Evolutionary conservation across 2,797 vertebrate genomes (phyloP).

Genomic region (Gambusia yucatana): DNA sequence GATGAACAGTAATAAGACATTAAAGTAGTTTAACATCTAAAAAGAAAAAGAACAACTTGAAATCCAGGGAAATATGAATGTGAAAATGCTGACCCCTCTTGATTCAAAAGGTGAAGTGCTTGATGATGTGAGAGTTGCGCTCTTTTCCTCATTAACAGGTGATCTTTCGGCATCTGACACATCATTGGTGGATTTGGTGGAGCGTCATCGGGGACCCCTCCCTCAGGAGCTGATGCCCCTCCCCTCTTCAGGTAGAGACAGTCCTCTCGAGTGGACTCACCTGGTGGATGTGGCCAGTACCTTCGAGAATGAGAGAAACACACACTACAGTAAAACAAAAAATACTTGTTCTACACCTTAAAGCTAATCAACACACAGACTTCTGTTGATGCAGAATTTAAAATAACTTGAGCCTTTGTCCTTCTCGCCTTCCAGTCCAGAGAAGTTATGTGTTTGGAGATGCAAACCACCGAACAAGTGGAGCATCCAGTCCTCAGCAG

Average conservation of each 20-base stretch:
- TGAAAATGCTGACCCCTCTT: constrained; percentile 33
- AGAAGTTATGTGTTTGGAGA: constrained; percentile 94
- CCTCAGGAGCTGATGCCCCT: constrained; percentile 96
- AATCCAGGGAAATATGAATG: not conserved
- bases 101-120: constrained; percentile 1
- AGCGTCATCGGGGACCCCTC: constrained; percentile 87
- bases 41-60: not conserved
- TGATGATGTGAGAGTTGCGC: not conserved
- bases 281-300: constrained; percentile 96
- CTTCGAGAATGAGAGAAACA: constrained; percentile 88
- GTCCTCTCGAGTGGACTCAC: constrained; percentile 95
- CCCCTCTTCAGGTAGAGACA: constrained; percentile 87
- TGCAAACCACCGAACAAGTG: constrained; percentile 89
- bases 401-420: not conserved
- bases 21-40: not conserved
- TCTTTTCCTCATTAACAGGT: constrained; percentile 70
- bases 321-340: constrained; percentile 64
- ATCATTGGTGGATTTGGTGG: constrained; percentile 94
- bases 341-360: not conserved
- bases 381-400: not conserved
- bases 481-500: constrained; percentile 89
- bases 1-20: not conserved
- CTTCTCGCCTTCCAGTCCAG: constrained; percentile 83
- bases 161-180: constrained; percentile 99
- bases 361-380: not conserved